A percentile compares a stretch with the other conserved stretches of the same genome.
Conservation (phyloP, 2,797 vertebrate genomes). For the Lindbergichthys nudifrons region DNA sequence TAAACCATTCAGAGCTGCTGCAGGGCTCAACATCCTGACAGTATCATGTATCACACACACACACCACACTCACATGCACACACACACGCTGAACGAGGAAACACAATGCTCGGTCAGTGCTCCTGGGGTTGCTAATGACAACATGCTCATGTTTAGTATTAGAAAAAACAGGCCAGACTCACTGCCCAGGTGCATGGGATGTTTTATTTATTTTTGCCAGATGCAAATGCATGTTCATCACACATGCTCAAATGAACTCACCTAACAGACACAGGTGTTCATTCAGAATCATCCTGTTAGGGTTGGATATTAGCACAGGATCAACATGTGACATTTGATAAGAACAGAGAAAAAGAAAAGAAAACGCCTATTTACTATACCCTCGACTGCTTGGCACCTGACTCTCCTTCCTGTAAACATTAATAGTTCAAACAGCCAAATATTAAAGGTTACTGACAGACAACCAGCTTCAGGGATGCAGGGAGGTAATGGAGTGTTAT, state of each 20-base stretch:
- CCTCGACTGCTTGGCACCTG: not conserved
- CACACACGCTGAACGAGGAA: not conserved
- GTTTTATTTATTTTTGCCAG: not conserved
- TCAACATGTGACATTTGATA: not conserved
- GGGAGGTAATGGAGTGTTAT: slow-evolving; percentile 1
- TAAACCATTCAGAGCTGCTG: slow-evolving; percentile 1
- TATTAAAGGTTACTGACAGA: slow-evolving; percentile 30
- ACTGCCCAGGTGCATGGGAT: slow-evolving; percentile 34
- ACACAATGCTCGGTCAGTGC: slow-evolving; percentile 18
- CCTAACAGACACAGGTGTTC: slow-evolving; percentile 23
- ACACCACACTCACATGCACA: slow-evolving; percentile 8
- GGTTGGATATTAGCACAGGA: not conserved
- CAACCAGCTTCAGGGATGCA: slow-evolving; percentile 12
- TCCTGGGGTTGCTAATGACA: slow-evolving; percentile 60
- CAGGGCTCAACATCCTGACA: slow-evolving; percentile 8
- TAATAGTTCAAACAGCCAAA: slow-evolving; percentile 40
- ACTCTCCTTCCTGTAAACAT: slow-evolving; percentile 17
- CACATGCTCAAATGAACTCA: slow-evolving; percentile 4
- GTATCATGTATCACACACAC: slow-evolving; percentile 32
- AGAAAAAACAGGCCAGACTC: slow-evolving; percentile 40
- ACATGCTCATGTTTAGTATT: slow-evolving; percentile 48
- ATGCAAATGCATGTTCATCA: slow-evolving; percentile 3
- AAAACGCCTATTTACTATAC: not conserved
- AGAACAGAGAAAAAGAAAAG: not conserved
- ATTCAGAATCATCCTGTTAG: not conserved